A percentile compares a stretch with the other conserved stretches of the same genome.
phyloP scores from a whole-genome alignment of 1,140 invertebrate genomes.

The Dreissena polymorpha region DNA sequence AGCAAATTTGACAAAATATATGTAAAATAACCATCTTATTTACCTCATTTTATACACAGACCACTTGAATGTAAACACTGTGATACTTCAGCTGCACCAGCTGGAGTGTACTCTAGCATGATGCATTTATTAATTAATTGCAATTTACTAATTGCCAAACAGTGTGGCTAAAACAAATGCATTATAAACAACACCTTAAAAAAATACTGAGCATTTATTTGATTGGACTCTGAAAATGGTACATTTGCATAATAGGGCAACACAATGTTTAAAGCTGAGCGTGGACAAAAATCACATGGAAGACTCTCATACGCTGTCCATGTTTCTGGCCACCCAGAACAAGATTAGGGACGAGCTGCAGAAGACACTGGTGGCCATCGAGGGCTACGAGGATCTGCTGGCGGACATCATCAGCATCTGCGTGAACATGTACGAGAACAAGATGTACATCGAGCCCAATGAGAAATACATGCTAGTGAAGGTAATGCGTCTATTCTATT shows the following conservation, averaged over 20 bases:
- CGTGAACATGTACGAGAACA: slow-evolving; percentile 98
- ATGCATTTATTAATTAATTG: too few relatives aligned
- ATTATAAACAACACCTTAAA: too few relatives aligned
- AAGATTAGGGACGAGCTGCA: slow-evolving; percentile 98
- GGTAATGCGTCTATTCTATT: slow-evolving; percentile 73
- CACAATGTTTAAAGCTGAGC: slow-evolving; percentile 85
- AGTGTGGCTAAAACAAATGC: too few relatives aligned
- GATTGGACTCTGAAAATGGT: too few relatives aligned
- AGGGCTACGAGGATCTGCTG: slow-evolving; percentile 94
- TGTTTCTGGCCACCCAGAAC: slow-evolving; percentile 99
- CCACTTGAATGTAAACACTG: too few relatives aligned
- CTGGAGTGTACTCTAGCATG: too few relatives aligned
- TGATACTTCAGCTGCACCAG: too few relatives aligned
- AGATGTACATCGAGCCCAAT: slow-evolving; percentile 97
- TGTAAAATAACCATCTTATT: too few relatives aligned
- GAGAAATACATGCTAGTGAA: slow-evolving; percentile 99
- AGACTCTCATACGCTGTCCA: slow-evolving; percentile 99
- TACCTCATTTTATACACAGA: too few relatives aligned
- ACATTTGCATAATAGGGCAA: slow-evolving; percentile 86
- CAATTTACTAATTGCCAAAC: too few relatives aligned
- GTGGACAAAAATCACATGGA: slow-evolving; percentile 95
- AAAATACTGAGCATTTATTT: too few relatives aligned
- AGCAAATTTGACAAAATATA: too few relatives aligned
- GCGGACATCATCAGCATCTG: slow-evolving; percentile 99
- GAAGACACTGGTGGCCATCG: slow-evolving; percentile 83